Evolutionary conservation across 2,113 vertebrate species (phyloP).

Genomic region (Leucosticte australis): DNA sequence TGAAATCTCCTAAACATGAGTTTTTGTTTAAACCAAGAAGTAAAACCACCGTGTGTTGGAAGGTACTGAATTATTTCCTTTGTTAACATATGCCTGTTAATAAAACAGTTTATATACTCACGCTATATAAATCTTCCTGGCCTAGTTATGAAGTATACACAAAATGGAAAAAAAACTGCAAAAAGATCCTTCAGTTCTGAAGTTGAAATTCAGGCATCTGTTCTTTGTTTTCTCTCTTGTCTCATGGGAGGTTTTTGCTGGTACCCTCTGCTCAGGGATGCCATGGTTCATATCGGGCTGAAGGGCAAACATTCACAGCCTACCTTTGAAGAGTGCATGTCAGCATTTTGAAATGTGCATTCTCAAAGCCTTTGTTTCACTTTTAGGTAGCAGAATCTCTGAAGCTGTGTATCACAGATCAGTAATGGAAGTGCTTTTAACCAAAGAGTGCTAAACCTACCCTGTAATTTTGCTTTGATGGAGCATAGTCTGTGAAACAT

Average conservation of each 20-base stretch:
- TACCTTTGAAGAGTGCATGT: fast-evolving
- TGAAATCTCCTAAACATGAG: neutral
- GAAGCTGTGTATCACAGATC: neutral
- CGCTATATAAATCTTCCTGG: neutral
- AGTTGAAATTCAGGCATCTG: neutral
- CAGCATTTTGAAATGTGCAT: neutral
- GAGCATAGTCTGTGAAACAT: neutral
- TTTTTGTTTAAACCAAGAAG: neutral
- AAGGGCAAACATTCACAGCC: neutral
- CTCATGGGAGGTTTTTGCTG: neutral
- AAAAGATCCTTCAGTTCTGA: neutral
- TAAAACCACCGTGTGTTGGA: neutral
- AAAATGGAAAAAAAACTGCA: neutral
- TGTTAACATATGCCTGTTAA: neutral
- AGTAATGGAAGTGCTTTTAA: neutral
- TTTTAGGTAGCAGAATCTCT: neutral
- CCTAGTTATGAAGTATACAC: neutral
- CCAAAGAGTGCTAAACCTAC: neutral
- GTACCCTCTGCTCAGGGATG: neutral
- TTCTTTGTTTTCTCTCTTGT: neutral
- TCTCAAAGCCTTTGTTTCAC: neutral
- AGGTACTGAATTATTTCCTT: neutral
- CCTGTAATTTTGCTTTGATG: neutral
- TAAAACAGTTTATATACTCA: neutral
- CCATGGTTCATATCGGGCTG: neutral